Conservation (phyloP, 2,113 vertebrate genomes). For the Chlamydotis undulata region DNA sequence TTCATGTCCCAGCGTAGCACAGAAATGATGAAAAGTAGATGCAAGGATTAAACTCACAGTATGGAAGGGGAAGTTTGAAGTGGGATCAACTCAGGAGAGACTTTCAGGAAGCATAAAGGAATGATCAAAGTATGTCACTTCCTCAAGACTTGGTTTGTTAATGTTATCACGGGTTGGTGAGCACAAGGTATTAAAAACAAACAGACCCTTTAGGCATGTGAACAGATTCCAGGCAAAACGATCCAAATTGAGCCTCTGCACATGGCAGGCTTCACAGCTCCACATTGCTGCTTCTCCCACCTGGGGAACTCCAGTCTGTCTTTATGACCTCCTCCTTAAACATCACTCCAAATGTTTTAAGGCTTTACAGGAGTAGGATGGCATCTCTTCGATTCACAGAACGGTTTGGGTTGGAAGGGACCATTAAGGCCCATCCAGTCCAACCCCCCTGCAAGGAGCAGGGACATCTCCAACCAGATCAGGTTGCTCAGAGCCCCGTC, state of each 20-base stretch:
- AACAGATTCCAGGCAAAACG: neutral
- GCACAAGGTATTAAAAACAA: neutral
- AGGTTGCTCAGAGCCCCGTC: no score
- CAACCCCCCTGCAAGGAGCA: no score
- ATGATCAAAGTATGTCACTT: neutral
- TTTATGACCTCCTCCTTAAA: neutral
- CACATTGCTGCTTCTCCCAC: neutral
- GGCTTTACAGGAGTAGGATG: neutral
- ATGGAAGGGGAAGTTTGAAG: neutral
- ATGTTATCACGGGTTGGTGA: neutral
- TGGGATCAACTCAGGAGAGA: neutral
- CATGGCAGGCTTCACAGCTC: neutral
- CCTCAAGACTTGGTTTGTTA: neutral
- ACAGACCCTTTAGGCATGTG: neutral
- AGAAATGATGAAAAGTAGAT: neutral
- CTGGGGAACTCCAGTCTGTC: accelerated
- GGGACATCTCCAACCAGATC: no score
- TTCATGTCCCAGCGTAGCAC: neutral
- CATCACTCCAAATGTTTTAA: neutral
- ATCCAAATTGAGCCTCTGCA: neutral
- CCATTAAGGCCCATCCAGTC: no score
- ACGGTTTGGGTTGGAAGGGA: no score
- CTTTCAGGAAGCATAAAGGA: neutral
- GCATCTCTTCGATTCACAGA: neutral
- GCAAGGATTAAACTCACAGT: neutral